These are phyloP conservation scores for Formica aserva DNA, from an alignment of 2,888 invertebrate genomes.

Conservation along the genomic window DNA sequence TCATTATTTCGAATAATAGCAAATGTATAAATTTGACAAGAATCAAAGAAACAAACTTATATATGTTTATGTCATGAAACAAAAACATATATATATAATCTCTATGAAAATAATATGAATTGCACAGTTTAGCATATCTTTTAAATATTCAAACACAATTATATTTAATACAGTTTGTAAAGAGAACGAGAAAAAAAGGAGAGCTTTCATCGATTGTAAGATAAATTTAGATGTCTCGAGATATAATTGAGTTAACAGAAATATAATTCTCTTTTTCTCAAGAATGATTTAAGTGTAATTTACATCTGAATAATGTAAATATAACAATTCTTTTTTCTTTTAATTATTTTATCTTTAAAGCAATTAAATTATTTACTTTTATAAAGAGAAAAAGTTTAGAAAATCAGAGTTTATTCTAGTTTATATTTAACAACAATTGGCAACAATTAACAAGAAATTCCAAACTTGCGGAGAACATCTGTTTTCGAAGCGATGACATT, in stretches of 20 bases:
- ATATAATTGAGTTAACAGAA: neutral
- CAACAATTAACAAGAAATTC: constrained; percentile 31
- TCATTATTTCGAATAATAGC: constrained; percentile 10
- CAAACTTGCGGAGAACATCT: constrained; percentile 27
- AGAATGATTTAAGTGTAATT: constrained; percentile 11
- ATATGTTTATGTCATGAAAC: neutral
- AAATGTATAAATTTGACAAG: constrained; percentile 4
- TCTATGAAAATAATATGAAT: neutral
- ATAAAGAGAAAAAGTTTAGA: neutral
- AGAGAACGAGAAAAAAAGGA: neutral
- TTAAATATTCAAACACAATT: neutral
- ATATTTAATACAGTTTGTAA: neutral
- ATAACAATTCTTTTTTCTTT: neutral
- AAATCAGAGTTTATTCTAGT: neutral
- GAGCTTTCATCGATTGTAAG: neutral
- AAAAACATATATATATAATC: neutral
- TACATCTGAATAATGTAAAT: neutral
- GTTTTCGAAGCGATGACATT: constrained; percentile 38
- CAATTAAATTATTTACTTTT: neutral
- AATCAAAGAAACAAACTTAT: neutral
- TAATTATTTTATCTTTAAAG: constrained; percentile 6
- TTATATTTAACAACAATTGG: neutral
- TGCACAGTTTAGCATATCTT: neutral
- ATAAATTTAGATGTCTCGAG: constrained; percentile 4
- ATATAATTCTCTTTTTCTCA: neutral